phyloP scores from a whole-genome alignment of 92 coral and sea anemone genomes.

The Nematostella vectensis region DNA sequence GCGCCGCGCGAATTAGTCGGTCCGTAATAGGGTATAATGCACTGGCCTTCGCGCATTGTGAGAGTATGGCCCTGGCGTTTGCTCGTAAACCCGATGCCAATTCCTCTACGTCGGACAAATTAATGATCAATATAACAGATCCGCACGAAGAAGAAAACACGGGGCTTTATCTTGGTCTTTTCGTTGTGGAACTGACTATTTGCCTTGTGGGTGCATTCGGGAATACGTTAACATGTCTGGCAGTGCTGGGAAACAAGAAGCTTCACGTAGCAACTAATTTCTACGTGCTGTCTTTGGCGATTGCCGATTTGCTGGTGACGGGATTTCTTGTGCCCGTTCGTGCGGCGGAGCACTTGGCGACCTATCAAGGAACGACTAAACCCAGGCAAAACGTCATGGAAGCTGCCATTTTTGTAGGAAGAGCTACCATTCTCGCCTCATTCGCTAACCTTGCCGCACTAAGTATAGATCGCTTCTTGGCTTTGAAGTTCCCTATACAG shows the following conservation, averaged over 20 bases:
- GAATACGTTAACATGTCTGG: conserved; percentile 31
- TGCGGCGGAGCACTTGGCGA: conserved; percentile 36
- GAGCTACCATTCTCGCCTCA: conserved; percentile 41
- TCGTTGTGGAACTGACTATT: conserved; percentile 28
- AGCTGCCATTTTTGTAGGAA: conserved; percentile 35
- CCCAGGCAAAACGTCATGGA: conserved; percentile 13
- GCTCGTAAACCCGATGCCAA: too few species aligned
- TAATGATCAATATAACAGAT: too few species aligned
- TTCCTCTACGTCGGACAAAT: too few species aligned
- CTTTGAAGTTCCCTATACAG: conserved; percentile 30
- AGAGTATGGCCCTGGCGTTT: too few species aligned
- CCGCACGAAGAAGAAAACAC: too few species aligned
- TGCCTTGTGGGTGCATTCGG: conserved; percentile 30
- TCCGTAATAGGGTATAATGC: too few species aligned
- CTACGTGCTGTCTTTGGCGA: conserved; percentile 30
- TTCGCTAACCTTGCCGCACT: conserved; percentile 29
- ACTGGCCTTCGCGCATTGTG: too few species aligned
- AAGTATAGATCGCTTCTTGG: conserved; percentile 35
- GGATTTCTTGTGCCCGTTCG: conserved; percentile 43
- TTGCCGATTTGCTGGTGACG: conserved; percentile 38
- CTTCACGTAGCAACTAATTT: conserved; percentile 42
- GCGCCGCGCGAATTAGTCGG: too few species aligned
- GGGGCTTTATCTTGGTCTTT: conserved; percentile 5
- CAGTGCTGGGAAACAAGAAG: conserved; percentile 30
- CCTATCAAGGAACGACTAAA: conserved; percentile 5